Percentiles rank a stretch among this genome's conserved stretches.
Evolutionary conservation across 2,113 vertebrate species (phyloP).

Genomic region (Stigmatopora argus): DNA sequence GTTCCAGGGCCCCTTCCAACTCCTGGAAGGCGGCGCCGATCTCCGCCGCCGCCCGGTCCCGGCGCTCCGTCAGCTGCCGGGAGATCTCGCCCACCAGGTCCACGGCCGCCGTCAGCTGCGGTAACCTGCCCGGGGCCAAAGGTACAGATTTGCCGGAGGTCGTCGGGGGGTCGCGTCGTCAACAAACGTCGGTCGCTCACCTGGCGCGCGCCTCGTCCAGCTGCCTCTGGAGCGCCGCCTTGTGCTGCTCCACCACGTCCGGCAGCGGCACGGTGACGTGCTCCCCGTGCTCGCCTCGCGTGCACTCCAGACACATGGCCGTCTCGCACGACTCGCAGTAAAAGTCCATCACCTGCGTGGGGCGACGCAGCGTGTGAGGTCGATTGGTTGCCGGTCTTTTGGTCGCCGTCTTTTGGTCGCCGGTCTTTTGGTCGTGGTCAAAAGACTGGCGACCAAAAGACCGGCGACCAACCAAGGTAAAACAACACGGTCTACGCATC

Average conservation of each 20-base stretch:
- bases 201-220: constrained; percentile 83
- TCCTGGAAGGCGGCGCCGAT: constrained; percentile 87
- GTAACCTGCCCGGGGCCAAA: constrained; percentile 68
- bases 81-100: constrained; percentile 87
- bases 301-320: constrained; percentile 89
- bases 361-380: no score
- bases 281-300: constrained; percentile 83
- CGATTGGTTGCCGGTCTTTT: no score
- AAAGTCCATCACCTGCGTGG: constrained; percentile 87
- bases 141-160: no score
- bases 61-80: constrained; percentile 82
- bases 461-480: no score
- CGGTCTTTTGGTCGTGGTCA: no score
- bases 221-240: constrained; percentile 83
- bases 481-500: no score
- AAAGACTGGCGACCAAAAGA: no score
- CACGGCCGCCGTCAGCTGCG: constrained; percentile 83
- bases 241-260: constrained; percentile 90
- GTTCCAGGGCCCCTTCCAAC: constrained; percentile 80
- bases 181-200: no score
- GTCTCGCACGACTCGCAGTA: constrained; percentile 96
- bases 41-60: constrained; percentile 79
- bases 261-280: constrained; percentile 84
- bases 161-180: no score
- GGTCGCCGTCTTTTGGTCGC: no score